Evolutionary conservation across 2,888 invertebrate genomes (phyloP), one percentile per base, ranked within the genome.

Genomic region (Drosophila putrida): DNA sequence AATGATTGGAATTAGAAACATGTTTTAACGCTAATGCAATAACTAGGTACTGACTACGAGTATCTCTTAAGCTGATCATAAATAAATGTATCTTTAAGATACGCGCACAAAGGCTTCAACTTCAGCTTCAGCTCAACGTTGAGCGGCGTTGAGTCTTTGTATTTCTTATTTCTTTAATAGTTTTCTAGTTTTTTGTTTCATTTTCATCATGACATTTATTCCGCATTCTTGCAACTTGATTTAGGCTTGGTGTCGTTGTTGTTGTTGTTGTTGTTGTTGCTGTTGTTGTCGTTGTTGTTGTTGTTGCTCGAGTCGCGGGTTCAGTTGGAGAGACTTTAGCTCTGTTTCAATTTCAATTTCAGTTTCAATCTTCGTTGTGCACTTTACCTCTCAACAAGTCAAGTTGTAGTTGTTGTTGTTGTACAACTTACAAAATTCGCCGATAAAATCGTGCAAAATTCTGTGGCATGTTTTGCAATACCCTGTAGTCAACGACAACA

Each of bases 211-310:
- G 85, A 85, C 85, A 85, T 85, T 85, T 85, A 85, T 85, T 85
- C 85, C 85, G 84, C 84, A 85, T 85, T 85, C 88, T 88, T 85
- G 80, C 83, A 79, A 89, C 90, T 85, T 85, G 85, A 81, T 87
- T 87, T 87, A 89, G 88, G 89, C 89, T 87, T 84, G 89, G 88
- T 84, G 43, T 27, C 59, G 41, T 43, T 62, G 63, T 28, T 58
- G 65, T 27, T 58, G 38, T 9, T 57, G 39, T 20, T 59, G 43
- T n/a, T 55, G 69, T 13, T 67, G 57, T 2, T 70, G 53, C 33
- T 64, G 65, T 15, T 69, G 6, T 1, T 27, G 2, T 5, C 2
- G 20, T 27, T 57, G 41, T 6, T 59, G 35, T 20, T 55, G 54
- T 35, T 62, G 70, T 47, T 59, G 57, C 57, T 66, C 43, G 43